These are phyloP conservation scores for Automeris io DNA, from an alignment of 2,888 invertebrate genomes.

Conservation along the genomic window DNA sequence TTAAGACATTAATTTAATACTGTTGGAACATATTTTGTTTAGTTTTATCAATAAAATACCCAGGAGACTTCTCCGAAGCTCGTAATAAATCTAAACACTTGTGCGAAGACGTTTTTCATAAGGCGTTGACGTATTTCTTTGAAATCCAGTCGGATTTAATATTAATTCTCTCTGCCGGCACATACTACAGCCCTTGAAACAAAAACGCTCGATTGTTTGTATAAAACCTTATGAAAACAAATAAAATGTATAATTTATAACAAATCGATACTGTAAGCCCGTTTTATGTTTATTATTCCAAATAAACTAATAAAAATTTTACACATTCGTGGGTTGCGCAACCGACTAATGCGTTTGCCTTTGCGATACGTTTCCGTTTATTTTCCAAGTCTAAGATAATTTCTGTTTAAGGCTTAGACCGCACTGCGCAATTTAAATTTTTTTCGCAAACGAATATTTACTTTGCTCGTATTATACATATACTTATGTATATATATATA, in stretches of 20 bases:
- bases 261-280: background rate
- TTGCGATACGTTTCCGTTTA: no score
- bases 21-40: background rate
- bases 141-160: background rate
- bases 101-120: background rate
- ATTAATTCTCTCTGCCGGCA: background rate
- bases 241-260: conserved; percentile 8
- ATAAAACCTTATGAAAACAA: conserved; percentile 5
- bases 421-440: no score
- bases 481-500: no score
- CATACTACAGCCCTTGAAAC: conserved; percentile 2
- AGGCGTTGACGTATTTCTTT: background rate
- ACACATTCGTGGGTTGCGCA: background rate
- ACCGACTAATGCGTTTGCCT: background rate
- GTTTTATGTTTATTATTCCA: conserved; percentile 6
- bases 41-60: conserved; percentile 1
- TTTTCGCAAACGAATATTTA: no score
- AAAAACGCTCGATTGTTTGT: background rate
- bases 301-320: background rate
- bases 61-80: background rate
- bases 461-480: no score
- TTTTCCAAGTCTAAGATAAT: no score
- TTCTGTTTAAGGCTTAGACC: no score
- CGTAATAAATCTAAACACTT: conserved; percentile 1
- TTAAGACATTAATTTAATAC: background rate